Base-by-base conservation (phyloP, 1,140 invertebrate genomes). In the Platyscapa corneri region DNA sequence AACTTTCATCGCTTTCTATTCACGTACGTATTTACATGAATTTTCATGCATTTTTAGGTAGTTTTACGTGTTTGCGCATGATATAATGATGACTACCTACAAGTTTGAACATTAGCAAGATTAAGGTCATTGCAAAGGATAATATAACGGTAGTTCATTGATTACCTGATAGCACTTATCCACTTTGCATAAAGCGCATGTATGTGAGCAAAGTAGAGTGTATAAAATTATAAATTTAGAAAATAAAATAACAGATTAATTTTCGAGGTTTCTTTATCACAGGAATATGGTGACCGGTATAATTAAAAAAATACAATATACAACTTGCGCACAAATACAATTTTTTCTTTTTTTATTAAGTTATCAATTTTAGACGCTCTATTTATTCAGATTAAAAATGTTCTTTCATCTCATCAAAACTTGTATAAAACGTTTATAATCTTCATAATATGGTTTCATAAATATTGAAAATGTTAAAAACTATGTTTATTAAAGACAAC, bases 81-180 rank as follows among this genome's bases (percentile, higher is more conserved):
- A 70, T 37, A 37, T 34, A 37, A 37, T 18, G 32, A 32, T 20
- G 3, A 32, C 34, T 70, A 0, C 12, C 16, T 74, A 42, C 27
- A 42, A 27, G 20, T 74, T 37, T 53, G 5, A 72, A 42, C 42
- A 42, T 77, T 64, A 60, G 64, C 46, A 8, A 72, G 27, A 84
- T 79, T 70, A 49, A 79, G 65, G 30, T 12, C 53, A 20, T 5
- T 1, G 34, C 56, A 37, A 49, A 72, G 49, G 39, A 20, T 79
- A 79, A 79, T 79, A 79, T 84, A 77, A 76, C 18, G 39, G 7
- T 32, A 23, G 49, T 64, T 34, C 56, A 12, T 34, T 14, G 72
- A 7, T 78, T 78, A 60, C 32, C 12, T 5, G 39, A 37, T 78
- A 78, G 39, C 53, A 53, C n/a, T 76, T 32, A 49, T 30, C 30